phyloP scores from a whole-genome alignment of 2,797 vertebrate species.

The Naso thynnoides region DNA sequence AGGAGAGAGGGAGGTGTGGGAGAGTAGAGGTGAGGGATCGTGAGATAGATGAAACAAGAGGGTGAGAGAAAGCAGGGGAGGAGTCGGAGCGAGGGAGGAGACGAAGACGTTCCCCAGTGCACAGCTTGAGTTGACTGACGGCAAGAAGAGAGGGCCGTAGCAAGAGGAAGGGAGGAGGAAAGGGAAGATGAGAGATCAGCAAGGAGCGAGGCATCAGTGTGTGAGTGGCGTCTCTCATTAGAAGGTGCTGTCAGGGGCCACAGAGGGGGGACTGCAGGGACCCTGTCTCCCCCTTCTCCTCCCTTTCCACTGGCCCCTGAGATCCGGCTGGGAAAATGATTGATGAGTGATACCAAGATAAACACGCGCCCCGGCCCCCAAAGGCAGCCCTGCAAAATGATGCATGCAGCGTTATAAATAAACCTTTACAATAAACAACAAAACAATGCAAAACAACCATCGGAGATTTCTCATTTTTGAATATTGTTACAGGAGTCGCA shows the following conservation, averaged over 20 bases:
- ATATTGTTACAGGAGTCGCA: constrained; percentile 45
- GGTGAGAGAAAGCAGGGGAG: constrained; percentile 45
- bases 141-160: constrained; percentile 63
- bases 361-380: constrained; percentile 78
- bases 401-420: constrained; percentile 83
- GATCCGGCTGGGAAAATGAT: constrained; percentile 82
- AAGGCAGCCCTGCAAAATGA: constrained; percentile 82
- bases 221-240: constrained; percentile 88
- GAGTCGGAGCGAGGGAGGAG: constrained; percentile 62
- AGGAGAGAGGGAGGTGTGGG: constrained; percentile 58
- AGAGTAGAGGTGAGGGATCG: constrained; percentile 70
- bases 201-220: constrained; percentile 67
- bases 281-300: constrained; percentile 58
- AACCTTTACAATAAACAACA: constrained; percentile 73
- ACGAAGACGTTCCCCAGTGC: constrained; percentile 63
- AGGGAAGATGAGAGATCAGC: constrained; percentile 67
- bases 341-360: constrained; percentile 88
- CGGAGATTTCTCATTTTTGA: constrained; percentile 47
- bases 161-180: constrained; percentile 60
- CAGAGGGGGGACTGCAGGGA: constrained; percentile 70
- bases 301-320: constrained; percentile 76
- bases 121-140: constrained; percentile 63
- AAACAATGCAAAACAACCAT: constrained; percentile 68
- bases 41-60: constrained; percentile 66
- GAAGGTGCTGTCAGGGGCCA: constrained; percentile 86